Conservation (phyloP, 2,797 vertebrate genomes). For the Thamnophis elegans region DNA sequence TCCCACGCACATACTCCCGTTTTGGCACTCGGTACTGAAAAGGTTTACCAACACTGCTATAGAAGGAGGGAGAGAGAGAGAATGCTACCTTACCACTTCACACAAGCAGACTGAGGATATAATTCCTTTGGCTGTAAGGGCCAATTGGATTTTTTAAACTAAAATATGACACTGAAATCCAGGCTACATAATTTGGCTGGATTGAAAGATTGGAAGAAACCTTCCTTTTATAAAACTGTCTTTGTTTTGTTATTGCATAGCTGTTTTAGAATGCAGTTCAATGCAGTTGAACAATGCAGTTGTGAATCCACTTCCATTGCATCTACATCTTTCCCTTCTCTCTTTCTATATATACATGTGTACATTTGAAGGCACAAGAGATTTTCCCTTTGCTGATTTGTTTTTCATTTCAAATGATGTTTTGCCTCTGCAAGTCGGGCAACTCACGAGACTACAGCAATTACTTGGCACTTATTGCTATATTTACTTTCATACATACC, state of each 20-base stretch:
- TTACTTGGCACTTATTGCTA: constrained; percentile 1
- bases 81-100: neutral
- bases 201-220: neutral
- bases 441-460: neutral
- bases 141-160: neutral
- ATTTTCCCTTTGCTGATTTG: neutral
- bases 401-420: neutral
- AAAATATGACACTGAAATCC: neutral
- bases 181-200: neutral
- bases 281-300: neutral
- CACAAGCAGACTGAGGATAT: neutral
- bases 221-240: neutral
- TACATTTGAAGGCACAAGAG: neutral
- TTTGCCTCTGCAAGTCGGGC: neutral
- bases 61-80: neutral
- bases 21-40: too few species aligned
- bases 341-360: neutral
- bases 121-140: neutral
- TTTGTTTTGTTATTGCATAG: neutral
- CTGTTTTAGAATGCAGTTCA: neutral
- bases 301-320: neutral
- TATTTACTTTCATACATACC: neutral
- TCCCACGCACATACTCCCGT: too few species aligned
- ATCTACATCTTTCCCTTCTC: neutral
- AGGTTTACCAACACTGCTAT: too few species aligned